phyloP scores from a whole-genome alignment of 2,888 invertebrate genomes.

The Suillia variegata region DNA sequence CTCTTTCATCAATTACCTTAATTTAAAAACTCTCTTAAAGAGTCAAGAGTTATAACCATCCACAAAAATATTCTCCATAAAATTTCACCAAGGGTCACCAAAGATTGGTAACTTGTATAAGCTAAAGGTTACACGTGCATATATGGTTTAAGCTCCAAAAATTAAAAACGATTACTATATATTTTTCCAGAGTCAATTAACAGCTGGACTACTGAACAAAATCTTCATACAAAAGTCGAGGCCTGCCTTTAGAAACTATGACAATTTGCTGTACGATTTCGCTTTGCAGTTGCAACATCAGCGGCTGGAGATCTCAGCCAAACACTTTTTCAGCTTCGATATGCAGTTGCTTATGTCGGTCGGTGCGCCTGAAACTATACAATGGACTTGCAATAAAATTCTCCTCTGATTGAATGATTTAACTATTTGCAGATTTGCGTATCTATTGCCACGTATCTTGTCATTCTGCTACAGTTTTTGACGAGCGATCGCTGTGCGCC shows the following conservation, averaged over 20 bases:
- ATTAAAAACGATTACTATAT: no score
- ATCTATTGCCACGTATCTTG: slow-evolving; percentile 53
- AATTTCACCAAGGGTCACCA: no score
- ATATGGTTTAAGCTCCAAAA: no score
- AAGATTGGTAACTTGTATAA: no score
- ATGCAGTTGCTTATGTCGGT: slow-evolving; percentile 32
- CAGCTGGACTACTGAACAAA: background rate
- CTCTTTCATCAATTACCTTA: no score
- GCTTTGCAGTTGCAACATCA: slow-evolving; percentile 57
- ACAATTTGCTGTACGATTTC: slow-evolving; percentile 56
- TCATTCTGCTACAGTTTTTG: slow-evolving; percentile 58
- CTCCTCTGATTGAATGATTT: background rate
- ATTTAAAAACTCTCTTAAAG: no score
- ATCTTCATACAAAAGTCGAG: background rate
- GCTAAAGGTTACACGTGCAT: no score
- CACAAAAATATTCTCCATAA: no score
- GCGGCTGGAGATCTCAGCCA: slow-evolving; percentile 54
- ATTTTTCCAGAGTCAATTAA: background rate
- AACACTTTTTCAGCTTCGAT: slow-evolving; percentile 57
- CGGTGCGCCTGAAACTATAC: background rate
- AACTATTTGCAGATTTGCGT: slow-evolving; percentile 49
- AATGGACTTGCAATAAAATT: background rate
- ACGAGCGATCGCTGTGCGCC: no score
- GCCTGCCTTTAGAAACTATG: slow-evolving; percentile 43
- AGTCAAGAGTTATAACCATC: no score